These are phyloP conservation scores for Neostethus bicornis DNA, from an alignment of 2,797 vertebrate genomes.

Conservation along the genomic window DNA sequence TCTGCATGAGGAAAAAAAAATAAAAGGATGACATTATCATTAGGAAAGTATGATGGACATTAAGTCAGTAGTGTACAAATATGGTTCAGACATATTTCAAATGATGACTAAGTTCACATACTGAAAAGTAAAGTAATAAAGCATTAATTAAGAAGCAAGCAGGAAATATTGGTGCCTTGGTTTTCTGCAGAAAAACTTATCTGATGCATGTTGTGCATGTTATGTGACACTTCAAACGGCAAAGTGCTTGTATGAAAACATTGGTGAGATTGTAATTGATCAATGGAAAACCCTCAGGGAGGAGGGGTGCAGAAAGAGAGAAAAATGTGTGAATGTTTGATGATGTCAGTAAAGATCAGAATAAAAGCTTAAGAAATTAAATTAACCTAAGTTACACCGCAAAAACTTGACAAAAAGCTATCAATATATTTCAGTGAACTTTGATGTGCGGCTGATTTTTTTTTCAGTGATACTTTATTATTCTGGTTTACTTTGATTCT, in stretches of 20 bases:
- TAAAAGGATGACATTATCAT: too few species aligned
- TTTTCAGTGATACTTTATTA: background rate
- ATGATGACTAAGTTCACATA: slow-evolving; percentile 8
- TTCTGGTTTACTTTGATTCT: background rate
- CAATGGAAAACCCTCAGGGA: slow-evolving; percentile 68
- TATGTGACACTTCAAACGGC: slow-evolving; percentile 42
- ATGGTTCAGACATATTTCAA: slow-evolving; percentile 46
- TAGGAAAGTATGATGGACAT: slow-evolving; percentile 63
- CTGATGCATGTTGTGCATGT: background rate
- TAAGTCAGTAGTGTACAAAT: slow-evolving; percentile 41
- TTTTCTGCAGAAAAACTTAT: background rate
- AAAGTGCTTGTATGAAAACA: slow-evolving; percentile 47
- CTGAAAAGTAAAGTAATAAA: background rate
- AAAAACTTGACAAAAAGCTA: too few species aligned
- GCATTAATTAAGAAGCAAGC: slow-evolving; percentile 17
- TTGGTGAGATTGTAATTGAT: slow-evolving; percentile 63
- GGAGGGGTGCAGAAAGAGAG: slow-evolving; percentile 13
- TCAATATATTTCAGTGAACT: too few species aligned
- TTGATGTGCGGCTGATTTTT: background rate
- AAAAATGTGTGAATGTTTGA: background rate
- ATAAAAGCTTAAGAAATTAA: too few species aligned
- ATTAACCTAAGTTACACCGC: too few species aligned
- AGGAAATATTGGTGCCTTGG: slow-evolving; percentile 2
- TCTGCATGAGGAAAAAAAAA: background rate
- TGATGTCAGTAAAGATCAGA: too few species aligned